Base-by-base conservation (phyloP, 2,888 invertebrate genomes). In the Andrena fulva region DNA sequence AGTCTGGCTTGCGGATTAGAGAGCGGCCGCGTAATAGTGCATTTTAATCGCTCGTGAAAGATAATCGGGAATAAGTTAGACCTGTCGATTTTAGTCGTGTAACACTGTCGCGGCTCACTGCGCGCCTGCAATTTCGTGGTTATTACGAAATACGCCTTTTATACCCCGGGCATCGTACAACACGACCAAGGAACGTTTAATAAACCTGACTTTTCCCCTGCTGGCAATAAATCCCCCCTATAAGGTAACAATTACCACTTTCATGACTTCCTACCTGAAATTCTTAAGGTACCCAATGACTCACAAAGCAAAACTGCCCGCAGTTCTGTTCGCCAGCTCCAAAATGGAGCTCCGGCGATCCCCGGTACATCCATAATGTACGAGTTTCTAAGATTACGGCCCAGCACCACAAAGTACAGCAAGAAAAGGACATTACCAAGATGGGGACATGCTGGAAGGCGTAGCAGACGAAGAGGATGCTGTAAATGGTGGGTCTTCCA, bases 371-470 rank as follows among this genome's bases (percentile, higher is more conserved):
- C 24, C 10, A 12, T 3, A 10, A 10, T 27, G 10, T 1, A 24
- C 10, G 8, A 56, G 2, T 5, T 33, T 35, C 33, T 62, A 8
- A 33, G 33, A 62, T 20, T 20, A 62, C 33, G 5, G n/a, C 6
- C 54, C 42, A 33, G n/a, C 56, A 16, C 5, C 10, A 27, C 10
- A 8, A 63, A 0, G 2, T 16, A 20, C 20, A 2, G n/a, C 7
- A 29, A 54, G 7, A 66, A 35, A 72, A 0, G 3, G 4, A 31
- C 29, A n/a, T 74, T 92, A 96, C 96, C 94, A 96, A 92, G 20
- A 95, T 92, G 1, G 96, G 96, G 62, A 96, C 90, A 90, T 96
- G 96, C 90, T 96, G 95, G 90, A 95, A 94, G 71, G 95, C 90
- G 91, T 95, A 95, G 90, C 95, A 95, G 29, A 96, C 95, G 77